Evolutionary conservation across 2,113 vertebrate species (phyloP).

Genomic region (Pachycephala philippinensis): DNA sequence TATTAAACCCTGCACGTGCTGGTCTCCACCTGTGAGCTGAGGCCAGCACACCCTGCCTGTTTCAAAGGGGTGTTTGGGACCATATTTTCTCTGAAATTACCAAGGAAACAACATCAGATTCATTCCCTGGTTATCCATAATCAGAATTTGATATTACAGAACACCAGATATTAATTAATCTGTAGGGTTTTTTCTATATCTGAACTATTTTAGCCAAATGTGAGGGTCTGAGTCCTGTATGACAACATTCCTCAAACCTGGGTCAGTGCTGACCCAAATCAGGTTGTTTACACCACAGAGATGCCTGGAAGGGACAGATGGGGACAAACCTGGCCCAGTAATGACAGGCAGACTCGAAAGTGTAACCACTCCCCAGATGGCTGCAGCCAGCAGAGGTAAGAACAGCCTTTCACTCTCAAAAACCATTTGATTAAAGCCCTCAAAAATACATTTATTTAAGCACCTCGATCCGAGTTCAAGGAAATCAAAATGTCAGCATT

Average conservation of each 20-base stretch:
- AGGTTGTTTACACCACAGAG: background rate
- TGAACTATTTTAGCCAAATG: background rate
- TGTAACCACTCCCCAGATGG: background rate
- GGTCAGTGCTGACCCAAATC: background rate
- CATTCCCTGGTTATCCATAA: background rate
- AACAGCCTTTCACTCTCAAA: background rate
- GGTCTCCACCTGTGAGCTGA: background rate
- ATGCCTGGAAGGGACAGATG: background rate
- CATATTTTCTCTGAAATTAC: accelerated
- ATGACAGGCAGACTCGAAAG: background rate
- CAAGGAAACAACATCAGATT: background rate
- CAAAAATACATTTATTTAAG: background rate
- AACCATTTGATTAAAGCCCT: background rate
- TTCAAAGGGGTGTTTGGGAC: background rate
- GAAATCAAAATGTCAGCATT: constrained; percentile 16
- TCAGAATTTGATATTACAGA: background rate
- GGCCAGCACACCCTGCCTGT: background rate
- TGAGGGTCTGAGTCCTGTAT: background rate
- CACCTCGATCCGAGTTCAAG: background rate
- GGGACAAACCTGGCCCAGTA: background rate
- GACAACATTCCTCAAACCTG: background rate
- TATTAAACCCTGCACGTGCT: background rate
- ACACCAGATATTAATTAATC: background rate
- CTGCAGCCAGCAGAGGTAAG: background rate
- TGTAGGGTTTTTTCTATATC: background rate